Percentiles rank a stretch among this genome's conserved stretches.
Conservation (phyloP, 2,888 invertebrate genomes). For the Rhamnusium bicolor region DNA sequence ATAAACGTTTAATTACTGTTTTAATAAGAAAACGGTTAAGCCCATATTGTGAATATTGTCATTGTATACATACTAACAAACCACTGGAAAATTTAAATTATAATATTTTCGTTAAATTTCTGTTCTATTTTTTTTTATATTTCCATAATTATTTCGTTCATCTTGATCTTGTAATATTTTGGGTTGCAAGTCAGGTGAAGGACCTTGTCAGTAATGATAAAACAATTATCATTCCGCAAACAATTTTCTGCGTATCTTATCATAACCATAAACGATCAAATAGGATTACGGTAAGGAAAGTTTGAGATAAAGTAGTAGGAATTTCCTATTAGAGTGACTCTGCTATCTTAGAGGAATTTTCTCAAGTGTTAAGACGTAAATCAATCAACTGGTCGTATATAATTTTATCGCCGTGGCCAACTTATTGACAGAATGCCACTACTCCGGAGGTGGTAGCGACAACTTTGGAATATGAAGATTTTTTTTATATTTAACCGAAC, state of each 20-base stretch:
- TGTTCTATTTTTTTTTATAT: too few species aligned
- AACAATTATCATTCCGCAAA: not conserved
- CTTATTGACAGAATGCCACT: not conserved
- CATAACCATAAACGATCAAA: not conserved
- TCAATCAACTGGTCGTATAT: not conserved
- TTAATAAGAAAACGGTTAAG: too few species aligned
- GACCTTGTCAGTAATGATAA: not conserved
- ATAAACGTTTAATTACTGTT: too few species aligned
- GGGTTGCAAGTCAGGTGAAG: not conserved
- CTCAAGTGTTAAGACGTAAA: not conserved
- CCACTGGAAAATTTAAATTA: too few species aligned
- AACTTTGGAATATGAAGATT: not conserved
- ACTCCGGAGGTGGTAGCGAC: not conserved
- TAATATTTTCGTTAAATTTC: too few species aligned
- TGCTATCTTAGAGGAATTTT: not conserved
- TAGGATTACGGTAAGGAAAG: not conserved
- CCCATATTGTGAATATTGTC: too few species aligned
- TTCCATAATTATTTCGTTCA: not conserved
- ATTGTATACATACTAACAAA: too few species aligned
- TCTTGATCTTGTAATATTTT: not conserved
- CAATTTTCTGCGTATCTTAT: too few species aligned
- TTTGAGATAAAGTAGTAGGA: not conserved
- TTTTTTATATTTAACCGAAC: too few species aligned
- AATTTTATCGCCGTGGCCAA: not conserved
- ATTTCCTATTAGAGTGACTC: not conserved